phyloP scores from a whole-genome alignment of 2,888 invertebrate species.

The Diogma glabrata region DNA sequence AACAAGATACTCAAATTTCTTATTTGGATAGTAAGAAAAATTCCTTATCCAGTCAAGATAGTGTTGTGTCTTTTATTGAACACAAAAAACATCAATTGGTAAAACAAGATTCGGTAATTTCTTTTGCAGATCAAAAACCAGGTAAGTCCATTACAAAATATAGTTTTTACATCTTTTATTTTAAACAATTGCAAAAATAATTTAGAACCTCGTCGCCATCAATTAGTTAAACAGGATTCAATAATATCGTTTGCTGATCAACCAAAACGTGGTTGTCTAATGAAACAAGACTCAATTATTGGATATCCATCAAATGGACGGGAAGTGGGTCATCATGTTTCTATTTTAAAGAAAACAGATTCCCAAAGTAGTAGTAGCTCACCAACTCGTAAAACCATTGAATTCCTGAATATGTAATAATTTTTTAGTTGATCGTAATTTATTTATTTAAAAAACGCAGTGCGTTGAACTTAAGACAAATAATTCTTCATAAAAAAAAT shows the following conservation, averaged over 20 bases:
- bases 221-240: slow-evolving; percentile 36
- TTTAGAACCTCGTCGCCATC: slow-evolving; percentile 25
- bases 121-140: slow-evolving; percentile 36
- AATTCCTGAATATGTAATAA: slow-evolving; percentile 21
- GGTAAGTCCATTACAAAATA: slow-evolving; percentile 21
- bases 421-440: background rate
- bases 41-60: slow-evolving; percentile 22
- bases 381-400: slow-evolving; percentile 31
- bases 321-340: slow-evolving; percentile 35
- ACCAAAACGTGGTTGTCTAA: slow-evolving; percentile 29
- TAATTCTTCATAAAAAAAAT: too few relatives aligned
- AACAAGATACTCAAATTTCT: slow-evolving; percentile 27
- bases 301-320: slow-evolving; percentile 28
- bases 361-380: slow-evolving; percentile 31
- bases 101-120: slow-evolving; percentile 36
- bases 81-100: slow-evolving; percentile 35
- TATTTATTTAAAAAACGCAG: background rate
- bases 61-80: slow-evolving; percentile 27
- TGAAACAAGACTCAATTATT: slow-evolving; percentile 36
- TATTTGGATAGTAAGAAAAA: slow-evolving; percentile 22
- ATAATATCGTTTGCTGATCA: slow-evolving; percentile 37
- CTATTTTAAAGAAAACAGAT: slow-evolving; percentile 36
- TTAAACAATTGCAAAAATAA: too few relatives aligned
- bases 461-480: too few relatives aligned
- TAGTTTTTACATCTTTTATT: background rate